Evolutionary conservation across 1,140 invertebrate species (phyloP).

Genomic region (Leptopilina clavipes): DNA sequence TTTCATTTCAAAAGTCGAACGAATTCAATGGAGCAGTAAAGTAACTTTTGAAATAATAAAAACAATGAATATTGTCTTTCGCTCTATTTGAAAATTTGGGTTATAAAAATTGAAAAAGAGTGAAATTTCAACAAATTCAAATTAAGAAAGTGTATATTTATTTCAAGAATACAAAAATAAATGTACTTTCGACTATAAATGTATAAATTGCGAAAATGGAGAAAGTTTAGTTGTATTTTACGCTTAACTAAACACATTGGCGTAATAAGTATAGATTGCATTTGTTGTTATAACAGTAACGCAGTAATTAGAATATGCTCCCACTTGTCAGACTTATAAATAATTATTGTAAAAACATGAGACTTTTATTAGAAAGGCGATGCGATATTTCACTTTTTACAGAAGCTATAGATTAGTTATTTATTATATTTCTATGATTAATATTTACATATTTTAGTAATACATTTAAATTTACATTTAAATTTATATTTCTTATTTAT

Average conservation of each 20-base stretch:
- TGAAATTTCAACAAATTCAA: slow-evolving; percentile 4
- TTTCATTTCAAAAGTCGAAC: too few species aligned
- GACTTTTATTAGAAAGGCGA: slow-evolving; percentile 1
- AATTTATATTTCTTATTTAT: too few species aligned
- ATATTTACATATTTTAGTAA: too few species aligned
- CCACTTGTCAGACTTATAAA: not conserved
- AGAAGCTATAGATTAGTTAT: too few species aligned
- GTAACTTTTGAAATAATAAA: too few species aligned
- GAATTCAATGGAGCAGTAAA: too few species aligned
- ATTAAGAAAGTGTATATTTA: slow-evolving; percentile 7
- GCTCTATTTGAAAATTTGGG: not conserved
- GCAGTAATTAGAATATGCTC: slow-evolving; percentile 9
- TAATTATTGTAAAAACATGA: not conserved
- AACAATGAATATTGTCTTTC: not conserved
- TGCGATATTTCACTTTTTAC: slow-evolving; percentile 2
- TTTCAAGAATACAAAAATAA: slow-evolving; percentile 7
- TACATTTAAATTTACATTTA: too few species aligned
- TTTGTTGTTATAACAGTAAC: slow-evolving; percentile 14
- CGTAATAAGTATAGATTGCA: slow-evolving; percentile 4
- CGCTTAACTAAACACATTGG: slow-evolving; percentile 2
- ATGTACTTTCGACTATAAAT: slow-evolving; percentile 29
- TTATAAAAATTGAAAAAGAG: not conserved
- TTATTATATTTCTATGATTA: too few species aligned
- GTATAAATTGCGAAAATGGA: slow-evolving; percentile 5
- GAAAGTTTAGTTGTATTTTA: slow-evolving; percentile 25